These are phyloP conservation scores for Dione juno DNA, from an alignment of 2,888 invertebrate genomes.

Conservation along the genomic window DNA sequence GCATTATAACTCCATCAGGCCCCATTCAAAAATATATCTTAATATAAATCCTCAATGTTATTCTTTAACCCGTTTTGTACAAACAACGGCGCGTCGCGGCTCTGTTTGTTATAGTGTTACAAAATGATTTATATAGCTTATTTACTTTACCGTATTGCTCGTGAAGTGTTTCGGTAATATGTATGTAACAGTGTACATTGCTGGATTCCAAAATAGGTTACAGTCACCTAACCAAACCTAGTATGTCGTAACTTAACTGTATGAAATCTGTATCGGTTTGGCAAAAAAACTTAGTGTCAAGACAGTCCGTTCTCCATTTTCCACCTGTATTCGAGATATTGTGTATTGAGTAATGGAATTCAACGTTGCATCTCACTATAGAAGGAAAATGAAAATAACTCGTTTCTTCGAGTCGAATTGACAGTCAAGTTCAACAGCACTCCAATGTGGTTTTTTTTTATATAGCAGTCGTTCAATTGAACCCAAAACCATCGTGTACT, in stretches of 20 bases:
- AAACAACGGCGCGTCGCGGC: constrained; percentile 56
- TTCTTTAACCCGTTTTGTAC: constrained; percentile 53
- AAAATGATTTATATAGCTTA: constrained; percentile 73
- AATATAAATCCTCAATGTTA: constrained; percentile 23
- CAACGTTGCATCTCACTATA: background rate
- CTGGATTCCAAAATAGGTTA: background rate
- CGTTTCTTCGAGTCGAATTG: too few relatives aligned
- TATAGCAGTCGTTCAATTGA: too few relatives aligned
- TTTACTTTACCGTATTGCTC: constrained; percentile 59
- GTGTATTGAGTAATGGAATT: background rate
- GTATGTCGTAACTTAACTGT: too few relatives aligned
- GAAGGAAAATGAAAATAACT: background rate
- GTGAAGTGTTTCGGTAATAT: background rate
- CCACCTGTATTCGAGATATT: background rate
- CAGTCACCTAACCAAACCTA: too few relatives aligned
- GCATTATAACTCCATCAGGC: constrained; percentile 22
- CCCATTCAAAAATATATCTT: constrained; percentile 18
- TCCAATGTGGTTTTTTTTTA: too few relatives aligned
- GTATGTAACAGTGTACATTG: background rate
- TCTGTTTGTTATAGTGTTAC: constrained; percentile 57
- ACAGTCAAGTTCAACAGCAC: too few relatives aligned
- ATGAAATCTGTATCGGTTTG: too few relatives aligned
- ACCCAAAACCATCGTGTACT: background rate
- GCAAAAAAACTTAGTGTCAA: too few relatives aligned
- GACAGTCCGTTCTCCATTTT: background rate